phyloP scores from a whole-genome alignment of 2,888 invertebrate species.

The Cataglyphis albicans region DNA sequence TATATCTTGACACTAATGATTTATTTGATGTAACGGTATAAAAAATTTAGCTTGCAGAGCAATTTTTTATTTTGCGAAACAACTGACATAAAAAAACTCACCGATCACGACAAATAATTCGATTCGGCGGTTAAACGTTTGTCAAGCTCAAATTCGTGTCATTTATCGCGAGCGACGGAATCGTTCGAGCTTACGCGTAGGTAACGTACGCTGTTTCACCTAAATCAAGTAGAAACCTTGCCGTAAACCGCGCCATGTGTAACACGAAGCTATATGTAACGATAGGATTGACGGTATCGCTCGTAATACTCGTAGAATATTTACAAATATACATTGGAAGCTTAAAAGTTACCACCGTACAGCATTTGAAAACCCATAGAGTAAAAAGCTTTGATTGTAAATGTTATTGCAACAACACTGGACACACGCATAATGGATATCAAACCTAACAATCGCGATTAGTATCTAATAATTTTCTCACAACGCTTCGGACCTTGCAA shows the following conservation, averaged over 20 bases:
- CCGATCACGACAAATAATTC: conserved; percentile 8
- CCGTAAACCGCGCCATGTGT: conserved; percentile 44
- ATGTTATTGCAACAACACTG: conserved; percentile 75
- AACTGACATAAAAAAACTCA: neutral
- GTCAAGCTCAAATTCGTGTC: conserved; percentile 22
- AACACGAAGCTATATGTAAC: conserved; percentile 31
- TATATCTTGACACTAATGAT: neutral
- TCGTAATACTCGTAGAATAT: conserved; percentile 63
- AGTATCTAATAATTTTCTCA: conserved; percentile 11
- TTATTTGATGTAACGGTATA: neutral
- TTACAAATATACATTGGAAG: conserved; percentile 73
- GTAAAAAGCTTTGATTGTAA: conserved; percentile 81
- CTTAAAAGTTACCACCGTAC: conserved; percentile 63
- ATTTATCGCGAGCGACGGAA: conserved; percentile 16
- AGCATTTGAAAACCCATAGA: conserved; percentile 60
- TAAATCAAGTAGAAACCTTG: conserved; percentile 25
- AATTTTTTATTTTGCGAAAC: conserved; percentile 9
- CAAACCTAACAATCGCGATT: conserved; percentile 35
- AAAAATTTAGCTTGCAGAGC: conserved; percentile 9
- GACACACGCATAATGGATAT: conserved; percentile 51
- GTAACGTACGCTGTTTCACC: conserved; percentile 21
- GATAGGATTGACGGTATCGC: conserved; percentile 43
- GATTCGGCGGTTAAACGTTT: neutral
- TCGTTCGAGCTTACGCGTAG: neutral
- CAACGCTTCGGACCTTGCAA: conserved; percentile 3